Conservation (phyloP, 2,113 vertebrate genomes). For the Dromas ardeola region DNA sequence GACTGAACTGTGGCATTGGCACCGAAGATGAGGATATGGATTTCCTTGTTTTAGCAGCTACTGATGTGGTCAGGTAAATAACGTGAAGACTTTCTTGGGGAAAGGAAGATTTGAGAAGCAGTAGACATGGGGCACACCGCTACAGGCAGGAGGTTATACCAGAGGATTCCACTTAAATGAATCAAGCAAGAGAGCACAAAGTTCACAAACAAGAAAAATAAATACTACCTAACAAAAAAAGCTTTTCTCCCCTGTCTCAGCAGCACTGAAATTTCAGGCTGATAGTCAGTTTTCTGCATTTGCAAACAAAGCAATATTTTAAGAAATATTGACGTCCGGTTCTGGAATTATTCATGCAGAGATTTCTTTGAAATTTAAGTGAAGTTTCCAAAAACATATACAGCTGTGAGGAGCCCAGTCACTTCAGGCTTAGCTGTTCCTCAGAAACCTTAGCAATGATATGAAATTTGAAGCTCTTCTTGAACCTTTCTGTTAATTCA, state of each 20-base stretch:
- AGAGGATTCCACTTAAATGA: neutral
- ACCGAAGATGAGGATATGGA: neutral
- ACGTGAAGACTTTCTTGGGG: neutral
- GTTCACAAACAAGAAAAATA: neutral
- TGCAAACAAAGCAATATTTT: constrained; percentile 23
- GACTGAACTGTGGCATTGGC: neutral
- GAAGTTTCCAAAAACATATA: constrained; percentile 66
- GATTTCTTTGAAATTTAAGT: constrained; percentile 67
- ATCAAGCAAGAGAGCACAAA: neutral
- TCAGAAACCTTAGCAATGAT: constrained; percentile 86
- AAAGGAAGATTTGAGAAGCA: neutral
- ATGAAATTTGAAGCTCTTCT: constrained; percentile 91
- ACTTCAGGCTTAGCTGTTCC: constrained; percentile 86
- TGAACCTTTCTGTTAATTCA: constrained; percentile 98
- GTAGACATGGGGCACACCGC: neutral
- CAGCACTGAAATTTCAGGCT: neutral
- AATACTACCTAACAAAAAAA: neutral
- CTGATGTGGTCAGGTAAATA: neutral
- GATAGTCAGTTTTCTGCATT: neutral
- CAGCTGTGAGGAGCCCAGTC: constrained; percentile 74
- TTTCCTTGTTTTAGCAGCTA: neutral
- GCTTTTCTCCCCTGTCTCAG: neutral
- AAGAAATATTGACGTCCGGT: neutral
- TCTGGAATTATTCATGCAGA: constrained; percentile 9
- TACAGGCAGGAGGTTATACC: neutral